Conservation (phyloP, 2,888 invertebrate genomes). For the Platycheirus albimanus region DNA sequence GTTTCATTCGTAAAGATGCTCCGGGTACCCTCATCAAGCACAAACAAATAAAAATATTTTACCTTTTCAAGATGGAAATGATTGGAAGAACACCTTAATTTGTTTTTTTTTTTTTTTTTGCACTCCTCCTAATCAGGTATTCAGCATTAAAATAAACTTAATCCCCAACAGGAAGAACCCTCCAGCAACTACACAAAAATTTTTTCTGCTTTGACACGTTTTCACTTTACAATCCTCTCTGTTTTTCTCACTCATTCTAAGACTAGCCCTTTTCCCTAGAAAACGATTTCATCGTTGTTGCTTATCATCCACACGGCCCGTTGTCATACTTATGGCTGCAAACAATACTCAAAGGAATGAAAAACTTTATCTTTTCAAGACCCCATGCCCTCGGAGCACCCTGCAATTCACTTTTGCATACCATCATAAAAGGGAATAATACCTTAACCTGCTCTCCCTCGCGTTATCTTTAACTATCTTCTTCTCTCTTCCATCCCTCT, state of each 20-base stretch:
- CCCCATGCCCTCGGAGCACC: background rate
- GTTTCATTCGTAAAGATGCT: no score
- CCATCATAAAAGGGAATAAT: constrained; percentile 3
- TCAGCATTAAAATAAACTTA: constrained; percentile 11
- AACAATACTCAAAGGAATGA: constrained; percentile 31
- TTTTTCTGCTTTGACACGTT: constrained; percentile 13
- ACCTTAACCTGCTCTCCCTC: constrained; percentile 13
- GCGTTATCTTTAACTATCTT: background rate
- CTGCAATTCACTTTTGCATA: constrained; percentile 28
- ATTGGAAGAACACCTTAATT: no score
- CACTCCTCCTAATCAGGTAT: background rate
- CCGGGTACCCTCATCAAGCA: no score
- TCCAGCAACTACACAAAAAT: constrained; percentile 4
- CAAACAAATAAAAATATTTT: no score
- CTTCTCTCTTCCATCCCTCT: background rate
- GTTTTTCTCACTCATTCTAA: background rate
- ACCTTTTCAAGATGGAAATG: no score
- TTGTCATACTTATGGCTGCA: constrained; percentile 8
- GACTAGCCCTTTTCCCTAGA: background rate
- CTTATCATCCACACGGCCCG: constrained; percentile 2
- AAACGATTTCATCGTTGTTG: constrained; percentile 27
- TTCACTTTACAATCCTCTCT: constrained; percentile 2
- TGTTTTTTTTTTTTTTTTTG: no score
- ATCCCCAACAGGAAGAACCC: constrained; percentile 13
- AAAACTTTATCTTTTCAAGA: constrained; percentile 54